A percentile compares a stretch with the other conserved stretches of the same genome.
These are phyloP conservation scores for Micrastur ruficollis DNA, from an alignment of 2,797 vertebrate species.

Conservation along the genomic window DNA sequence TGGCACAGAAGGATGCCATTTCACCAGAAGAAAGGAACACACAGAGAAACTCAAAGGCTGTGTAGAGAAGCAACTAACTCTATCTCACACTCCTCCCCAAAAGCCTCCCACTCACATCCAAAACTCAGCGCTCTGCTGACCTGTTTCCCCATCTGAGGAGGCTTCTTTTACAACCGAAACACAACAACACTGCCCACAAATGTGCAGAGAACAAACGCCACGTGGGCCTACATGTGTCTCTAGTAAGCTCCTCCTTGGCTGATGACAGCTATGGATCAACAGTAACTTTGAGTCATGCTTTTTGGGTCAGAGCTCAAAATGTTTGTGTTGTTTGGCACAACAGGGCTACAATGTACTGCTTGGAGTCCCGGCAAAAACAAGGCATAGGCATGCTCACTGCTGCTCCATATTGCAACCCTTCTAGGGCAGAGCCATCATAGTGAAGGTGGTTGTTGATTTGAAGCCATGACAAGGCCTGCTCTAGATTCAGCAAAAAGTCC, in stretches of 20 bases:
- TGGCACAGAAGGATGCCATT: neutral
- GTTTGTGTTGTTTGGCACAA: neutral
- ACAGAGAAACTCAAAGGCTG: neutral
- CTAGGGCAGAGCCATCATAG: neutral
- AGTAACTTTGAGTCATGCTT: neutral
- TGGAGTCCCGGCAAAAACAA: neutral
- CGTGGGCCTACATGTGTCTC: neutral
- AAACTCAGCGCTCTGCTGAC: neutral
- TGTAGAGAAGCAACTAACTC: neutral
- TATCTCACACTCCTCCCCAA: neutral
- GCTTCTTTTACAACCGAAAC: slow-evolving; percentile 18
- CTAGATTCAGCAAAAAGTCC: neutral
- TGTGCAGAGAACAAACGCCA: neutral
- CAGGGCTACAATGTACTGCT: neutral
- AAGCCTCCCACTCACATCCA: neutral
- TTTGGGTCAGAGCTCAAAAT: slow-evolving; percentile 5
- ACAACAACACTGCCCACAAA: slow-evolving; percentile 26
- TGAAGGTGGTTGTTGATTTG: neutral
- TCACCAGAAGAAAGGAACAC: neutral
- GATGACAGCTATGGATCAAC: neutral
- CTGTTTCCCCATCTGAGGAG: neutral
- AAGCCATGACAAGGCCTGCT: neutral
- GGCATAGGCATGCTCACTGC: neutral
- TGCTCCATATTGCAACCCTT: neutral
- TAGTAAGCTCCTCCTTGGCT: neutral